Conservation (phyloP, 2,797 vertebrate species). For the Xiphophorus birchmanni region DNA sequence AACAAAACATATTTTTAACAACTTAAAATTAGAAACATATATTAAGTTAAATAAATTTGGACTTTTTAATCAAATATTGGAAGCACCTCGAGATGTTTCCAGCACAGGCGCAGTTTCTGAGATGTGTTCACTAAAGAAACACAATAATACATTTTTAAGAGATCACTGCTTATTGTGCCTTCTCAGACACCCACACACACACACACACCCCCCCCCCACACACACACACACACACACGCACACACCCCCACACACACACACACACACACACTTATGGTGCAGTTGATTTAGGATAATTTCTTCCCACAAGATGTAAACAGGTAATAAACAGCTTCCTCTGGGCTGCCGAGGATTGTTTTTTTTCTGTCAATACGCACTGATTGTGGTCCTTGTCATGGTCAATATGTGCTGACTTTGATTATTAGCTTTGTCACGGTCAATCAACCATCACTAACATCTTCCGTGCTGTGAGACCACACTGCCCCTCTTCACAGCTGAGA, state of each 20-base stretch:
- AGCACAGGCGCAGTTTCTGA: background rate
- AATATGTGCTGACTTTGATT: constrained; percentile 77
- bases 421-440: constrained; percentile 75
- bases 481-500: constrained; percentile 59
- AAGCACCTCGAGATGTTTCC: background rate
- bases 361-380: constrained; percentile 71
- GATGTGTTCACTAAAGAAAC: background rate
- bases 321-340: constrained; percentile 62
- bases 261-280: background rate
- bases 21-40: background rate
- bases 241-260: too few species aligned
- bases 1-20: background rate
- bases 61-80: background rate
- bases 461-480: constrained; percentile 51
- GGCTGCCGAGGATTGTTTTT: constrained; percentile 46
- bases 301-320: constrained; percentile 40
- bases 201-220: too few species aligned
- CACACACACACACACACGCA: background rate
- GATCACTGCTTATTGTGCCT: background rate
- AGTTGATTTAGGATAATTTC: constrained; percentile 45
- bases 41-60: background rate
- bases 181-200: background rate
- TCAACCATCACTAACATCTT: constrained; percentile 69
- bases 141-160: background rate
- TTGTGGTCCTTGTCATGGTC: constrained; percentile 75